phyloP scores from a whole-genome alignment of 1,140 invertebrate species.

The Drosophila miranda region DNA sequence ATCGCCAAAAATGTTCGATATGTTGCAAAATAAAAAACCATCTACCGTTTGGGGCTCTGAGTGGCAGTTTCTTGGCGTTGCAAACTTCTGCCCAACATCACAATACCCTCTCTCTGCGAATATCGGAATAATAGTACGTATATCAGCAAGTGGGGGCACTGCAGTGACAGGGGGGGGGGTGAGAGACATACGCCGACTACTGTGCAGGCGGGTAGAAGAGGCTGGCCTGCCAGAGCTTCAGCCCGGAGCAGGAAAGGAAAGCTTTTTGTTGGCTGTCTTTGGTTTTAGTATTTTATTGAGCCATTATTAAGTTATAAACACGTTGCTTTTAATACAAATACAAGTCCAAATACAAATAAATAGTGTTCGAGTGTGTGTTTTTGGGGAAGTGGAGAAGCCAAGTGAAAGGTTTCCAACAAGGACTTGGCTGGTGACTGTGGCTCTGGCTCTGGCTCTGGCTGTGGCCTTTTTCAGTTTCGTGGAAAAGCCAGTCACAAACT shows the following conservation, averaged over 20 bases:
- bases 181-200: conserved; percentile 4
- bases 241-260: conserved; percentile 64
- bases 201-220: too few species aligned
- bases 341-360: conserved; percentile 77
- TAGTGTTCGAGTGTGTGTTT: conserved; percentile 33
- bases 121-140: too few species aligned
- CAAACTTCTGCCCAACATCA: too few species aligned
- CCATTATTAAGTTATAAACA: conserved; percentile 80
- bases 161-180: too few species aligned
- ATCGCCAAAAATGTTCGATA: too few species aligned
- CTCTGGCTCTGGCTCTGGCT: too few species aligned
- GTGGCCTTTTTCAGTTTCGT: conserved; percentile 35
- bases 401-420: conserved; percentile 67
- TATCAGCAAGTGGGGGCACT: too few species aligned
- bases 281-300: conserved; percentile 72
- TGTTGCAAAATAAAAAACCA: too few species aligned
- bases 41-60: too few species aligned
- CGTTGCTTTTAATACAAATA: conserved; percentile 78
- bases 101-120: too few species aligned
- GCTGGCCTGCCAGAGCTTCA: conserved; percentile 10
- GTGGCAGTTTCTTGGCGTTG: too few species aligned
- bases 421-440: conserved; percentile 20
- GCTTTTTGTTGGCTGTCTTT: conserved; percentile 30
- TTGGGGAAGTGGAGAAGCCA: conserved; percentile 42
- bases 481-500: conserved; percentile 53